Conservation (phyloP, 2,113 vertebrate species). For the Cyanocitta stelleri region DNA sequence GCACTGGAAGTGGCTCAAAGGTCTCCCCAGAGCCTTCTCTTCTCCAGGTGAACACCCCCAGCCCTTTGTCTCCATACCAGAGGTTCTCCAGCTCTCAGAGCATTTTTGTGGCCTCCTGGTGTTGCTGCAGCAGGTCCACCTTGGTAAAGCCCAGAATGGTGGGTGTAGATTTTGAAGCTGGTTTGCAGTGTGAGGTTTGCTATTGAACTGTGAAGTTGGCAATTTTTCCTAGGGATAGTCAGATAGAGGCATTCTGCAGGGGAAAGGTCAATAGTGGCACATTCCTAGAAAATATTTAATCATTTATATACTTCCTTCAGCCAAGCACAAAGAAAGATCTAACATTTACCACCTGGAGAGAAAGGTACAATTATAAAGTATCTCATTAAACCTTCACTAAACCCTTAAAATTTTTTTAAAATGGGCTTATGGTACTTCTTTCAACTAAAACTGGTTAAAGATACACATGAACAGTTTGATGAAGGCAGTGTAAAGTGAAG, state of each 20-base stretch:
- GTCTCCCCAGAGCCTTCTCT: background rate
- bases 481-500: background rate
- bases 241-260: background rate
- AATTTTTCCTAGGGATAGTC: background rate
- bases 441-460: background rate
- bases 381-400: background rate
- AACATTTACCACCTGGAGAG: background rate
- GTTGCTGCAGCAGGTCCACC: background rate
- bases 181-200: background rate
- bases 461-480: background rate
- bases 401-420: background rate
- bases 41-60: background rate
- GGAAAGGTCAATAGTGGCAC: background rate
- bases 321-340: background rate
- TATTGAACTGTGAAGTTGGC: background rate
- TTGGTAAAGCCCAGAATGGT: background rate
- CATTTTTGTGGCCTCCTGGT: background rate
- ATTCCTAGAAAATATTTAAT: background rate
- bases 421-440: background rate
- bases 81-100: background rate
- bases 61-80: background rate
- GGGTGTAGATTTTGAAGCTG: background rate
- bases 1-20: background rate
- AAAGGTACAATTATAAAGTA: background rate
- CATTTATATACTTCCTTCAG: background rate